phyloP scores from a whole-genome alignment of 2,797 vertebrate genomes.

The Nyctalus aviator region DNA sequence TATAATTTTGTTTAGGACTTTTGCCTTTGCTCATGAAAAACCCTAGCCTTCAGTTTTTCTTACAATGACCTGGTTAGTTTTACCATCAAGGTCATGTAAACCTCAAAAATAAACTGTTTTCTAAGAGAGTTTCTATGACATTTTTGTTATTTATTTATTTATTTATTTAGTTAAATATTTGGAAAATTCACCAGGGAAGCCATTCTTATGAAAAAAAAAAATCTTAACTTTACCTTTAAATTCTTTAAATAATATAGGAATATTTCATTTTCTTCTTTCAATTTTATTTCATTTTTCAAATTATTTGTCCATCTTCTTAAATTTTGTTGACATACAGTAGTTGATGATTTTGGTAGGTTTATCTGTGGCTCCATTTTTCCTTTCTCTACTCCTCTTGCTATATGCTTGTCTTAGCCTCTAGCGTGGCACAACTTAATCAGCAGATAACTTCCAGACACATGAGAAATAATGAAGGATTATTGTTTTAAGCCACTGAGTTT shows the following conservation, averaged over 20 bases:
- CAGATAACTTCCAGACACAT: not conserved
- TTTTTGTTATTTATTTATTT: not conserved
- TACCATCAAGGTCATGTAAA: not conserved
- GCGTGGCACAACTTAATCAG: no score
- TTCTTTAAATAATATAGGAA: not conserved
- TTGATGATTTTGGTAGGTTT: no score
- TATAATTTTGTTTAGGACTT: not conserved
- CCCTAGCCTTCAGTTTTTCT: not conserved
- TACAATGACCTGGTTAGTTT: conserved; percentile 17
- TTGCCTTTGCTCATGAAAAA: not conserved
- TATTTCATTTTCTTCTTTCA: not conserved
- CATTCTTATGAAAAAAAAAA: not conserved
- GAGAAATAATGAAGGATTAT: not conserved
- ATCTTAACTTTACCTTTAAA: not conserved
- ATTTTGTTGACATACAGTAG: not conserved
- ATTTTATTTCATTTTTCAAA: not conserved
- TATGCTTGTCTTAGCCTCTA: not conserved
- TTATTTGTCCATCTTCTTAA: not conserved
- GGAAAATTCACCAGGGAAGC: not conserved
- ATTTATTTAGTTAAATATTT: not conserved
- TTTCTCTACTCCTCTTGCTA: rapidly evolving
- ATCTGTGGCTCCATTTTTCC: not conserved
- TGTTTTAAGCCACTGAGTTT: not conserved
- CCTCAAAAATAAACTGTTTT: conserved; percentile 7
- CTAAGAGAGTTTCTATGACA: not conserved